Percentiles rank a stretch among this genome's conserved stretches.
Evolutionary conservation across 2,797 vertebrate genomes (phyloP).

Genomic region (Myotis planiceps): DNA sequence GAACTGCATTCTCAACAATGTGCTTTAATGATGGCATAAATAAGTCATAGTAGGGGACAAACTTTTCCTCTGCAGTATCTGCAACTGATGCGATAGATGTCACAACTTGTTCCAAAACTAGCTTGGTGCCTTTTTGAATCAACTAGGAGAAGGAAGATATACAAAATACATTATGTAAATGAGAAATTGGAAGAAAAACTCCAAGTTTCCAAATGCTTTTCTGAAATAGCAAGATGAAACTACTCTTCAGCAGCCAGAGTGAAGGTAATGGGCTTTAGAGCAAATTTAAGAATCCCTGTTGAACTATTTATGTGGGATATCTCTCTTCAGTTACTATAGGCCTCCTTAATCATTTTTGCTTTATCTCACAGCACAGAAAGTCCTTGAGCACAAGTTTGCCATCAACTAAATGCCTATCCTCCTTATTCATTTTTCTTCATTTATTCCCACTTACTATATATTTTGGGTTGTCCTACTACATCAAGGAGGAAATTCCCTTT

Average conservation of each 20-base stretch:
- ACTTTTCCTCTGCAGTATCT: constrained; percentile 98
- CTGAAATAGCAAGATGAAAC: not conserved
- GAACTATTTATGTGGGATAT: not conserved
- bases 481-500: not conserved
- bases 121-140: constrained; percentile 98
- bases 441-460: not conserved
- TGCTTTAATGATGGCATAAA: constrained; percentile 99
- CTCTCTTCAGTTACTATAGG: not conserved
- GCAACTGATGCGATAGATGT: constrained; percentile 99
- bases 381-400: not conserved
- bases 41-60: constrained; percentile 97
- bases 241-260: not conserved
- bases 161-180: not conserved
- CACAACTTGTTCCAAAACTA: constrained; percentile 99
- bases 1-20: constrained; percentile 97
- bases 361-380: not conserved
- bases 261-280: not conserved
- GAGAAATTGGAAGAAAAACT: not conserved
- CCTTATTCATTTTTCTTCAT: not conserved
- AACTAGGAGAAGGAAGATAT: constrained; percentile 86
- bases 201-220: not conserved
- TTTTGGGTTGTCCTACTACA: not conserved
- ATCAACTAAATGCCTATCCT: not conserved
- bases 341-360: not conserved
- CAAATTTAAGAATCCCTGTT: not conserved